Percentiles rank a stretch among this genome's conserved stretches.
Conservation (phyloP, 2,113 vertebrate genomes). For the Rhea pennata region DNA sequence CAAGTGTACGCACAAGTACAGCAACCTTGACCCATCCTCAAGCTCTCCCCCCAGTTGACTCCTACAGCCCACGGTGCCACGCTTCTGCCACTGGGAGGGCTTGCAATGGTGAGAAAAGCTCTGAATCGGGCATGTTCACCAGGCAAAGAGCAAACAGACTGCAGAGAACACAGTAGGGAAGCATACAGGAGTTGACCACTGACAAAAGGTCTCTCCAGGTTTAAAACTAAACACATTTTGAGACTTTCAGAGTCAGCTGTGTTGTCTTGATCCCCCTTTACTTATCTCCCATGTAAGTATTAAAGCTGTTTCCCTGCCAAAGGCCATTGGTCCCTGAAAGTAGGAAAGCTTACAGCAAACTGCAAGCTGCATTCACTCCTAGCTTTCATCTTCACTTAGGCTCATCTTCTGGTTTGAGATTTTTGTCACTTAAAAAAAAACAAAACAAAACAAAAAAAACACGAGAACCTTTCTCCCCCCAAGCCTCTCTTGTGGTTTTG, state of each 20-base stretch:
- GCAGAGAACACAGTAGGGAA: too few relatives aligned
- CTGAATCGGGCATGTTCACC: too few relatives aligned
- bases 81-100: too few relatives aligned
- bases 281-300: not conserved
- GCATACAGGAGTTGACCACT: too few relatives aligned
- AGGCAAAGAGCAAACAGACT: too few relatives aligned
- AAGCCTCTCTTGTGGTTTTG: not conserved
- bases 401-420: not conserved
- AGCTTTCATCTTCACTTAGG: not conserved
- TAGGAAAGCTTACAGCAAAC: not conserved
- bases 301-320: not conserved
- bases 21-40: rapidly evolving
- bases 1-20: not conserved
- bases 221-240: too few relatives aligned
- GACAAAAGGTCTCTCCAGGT: too few relatives aligned
- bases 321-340: not conserved
- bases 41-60: too few relatives aligned
- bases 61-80: too few relatives aligned
- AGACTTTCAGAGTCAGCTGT: not conserved
- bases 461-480: not conserved
- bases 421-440: not conserved
- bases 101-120: too few relatives aligned
- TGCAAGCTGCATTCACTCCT: not conserved
- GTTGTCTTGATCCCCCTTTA: rapidly evolving
- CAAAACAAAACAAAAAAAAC: too few relatives aligned